These are phyloP conservation scores for Burhinus oedicnemus DNA, from an alignment of 2,113 vertebrate species.

Conservation along the genomic window DNA sequence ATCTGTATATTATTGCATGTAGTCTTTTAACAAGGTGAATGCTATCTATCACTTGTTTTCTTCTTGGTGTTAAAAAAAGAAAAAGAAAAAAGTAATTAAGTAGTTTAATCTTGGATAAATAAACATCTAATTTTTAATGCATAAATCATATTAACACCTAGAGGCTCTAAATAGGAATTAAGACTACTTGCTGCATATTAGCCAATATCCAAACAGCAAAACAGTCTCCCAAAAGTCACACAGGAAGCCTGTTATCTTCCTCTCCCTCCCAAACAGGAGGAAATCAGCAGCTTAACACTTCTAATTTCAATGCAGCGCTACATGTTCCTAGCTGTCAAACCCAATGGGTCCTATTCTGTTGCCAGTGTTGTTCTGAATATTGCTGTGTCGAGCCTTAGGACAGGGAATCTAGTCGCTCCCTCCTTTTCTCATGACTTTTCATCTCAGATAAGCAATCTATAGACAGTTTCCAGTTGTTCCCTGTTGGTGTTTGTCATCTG, in stretches of 20 bases:
- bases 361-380: neutral
- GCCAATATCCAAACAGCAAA: neutral
- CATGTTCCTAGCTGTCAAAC: neutral
- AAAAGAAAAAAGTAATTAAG: rapidly evolving
- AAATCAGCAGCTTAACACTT: neutral
- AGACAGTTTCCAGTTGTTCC: neutral
- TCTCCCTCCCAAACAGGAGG: neutral
- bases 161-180: neutral
- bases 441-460: neutral
- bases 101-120: neutral
- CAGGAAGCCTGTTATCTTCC: neutral
- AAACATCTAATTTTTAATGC: neutral
- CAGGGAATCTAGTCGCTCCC: neutral
- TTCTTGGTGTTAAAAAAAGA: neutral
- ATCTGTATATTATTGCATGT: neutral
- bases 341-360: neutral
- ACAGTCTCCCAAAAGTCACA: neutral
- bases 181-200: neutral
- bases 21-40: neutral
- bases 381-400: neutral
- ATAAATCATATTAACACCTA: neutral
- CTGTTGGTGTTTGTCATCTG: neutral
- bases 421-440: neutral
- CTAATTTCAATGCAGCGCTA: neutral
- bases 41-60: neutral